Evolutionary conservation across 2,888 invertebrate species (phyloP), one percentile per base, ranked within the genome.

Genomic region (Agonum fuliginosum): DNA sequence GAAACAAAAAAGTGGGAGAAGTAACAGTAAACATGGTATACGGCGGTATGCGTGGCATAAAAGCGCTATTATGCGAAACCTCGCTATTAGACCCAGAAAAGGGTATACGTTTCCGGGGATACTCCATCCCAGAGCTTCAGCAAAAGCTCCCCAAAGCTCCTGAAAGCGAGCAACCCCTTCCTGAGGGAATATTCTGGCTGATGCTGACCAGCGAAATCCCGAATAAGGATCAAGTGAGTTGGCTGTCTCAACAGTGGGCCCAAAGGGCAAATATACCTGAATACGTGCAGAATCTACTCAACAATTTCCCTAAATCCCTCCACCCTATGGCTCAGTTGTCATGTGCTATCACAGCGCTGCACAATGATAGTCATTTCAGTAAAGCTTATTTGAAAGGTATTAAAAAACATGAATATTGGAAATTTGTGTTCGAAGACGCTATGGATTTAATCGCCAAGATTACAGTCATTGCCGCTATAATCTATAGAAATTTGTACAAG

Each of bases 11-110:
- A 79, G 88, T 92, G 79, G 91, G 91, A 75, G 89, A 91, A 79
- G 88, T 92, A 2, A 80, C 72, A 5, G 77, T 81, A 0, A 78
- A 80, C 58, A 78, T 78, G 92, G 91, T 92, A 90, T 92, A 97
- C 87, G 96, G 96, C 81, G 97, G 97, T 37, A 97, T 97, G 97
- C 90, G 97, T 82, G 95, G 95, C 22, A 95, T 97, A 88, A 95
- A 94, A 85, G 95, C 95, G 79, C 88, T 97, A 78, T 94, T 97
- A 1, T 95, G 95, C 87, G 97, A 97, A 86, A 96, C 96, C 1
- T 96, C 96, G 8, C 94, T 96, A 30, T 88, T 97, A 80, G 96
- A 97, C 84, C 91, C 96, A 0, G 95, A 97, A 76, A 96, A 96
- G 86, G 97, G 97, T 78, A 97, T 97, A 86, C 89, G 95, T 78